Base-by-base conservation (phyloP, 2,113 vertebrate genomes). In the Microtus ochrogaster region DNA sequence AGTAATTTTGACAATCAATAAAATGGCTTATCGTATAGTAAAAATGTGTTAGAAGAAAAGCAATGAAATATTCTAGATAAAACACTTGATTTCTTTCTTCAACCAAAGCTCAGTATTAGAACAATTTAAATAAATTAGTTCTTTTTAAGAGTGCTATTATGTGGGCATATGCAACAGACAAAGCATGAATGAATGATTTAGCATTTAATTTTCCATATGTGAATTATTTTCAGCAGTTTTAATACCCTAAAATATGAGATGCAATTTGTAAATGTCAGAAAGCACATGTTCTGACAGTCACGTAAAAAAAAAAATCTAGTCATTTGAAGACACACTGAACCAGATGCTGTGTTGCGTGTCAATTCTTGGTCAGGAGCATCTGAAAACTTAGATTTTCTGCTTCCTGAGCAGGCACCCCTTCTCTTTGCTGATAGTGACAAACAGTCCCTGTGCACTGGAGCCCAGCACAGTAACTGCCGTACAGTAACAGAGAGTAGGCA, bases 171-270 rank as follows among this genome's bases (percentile, higher is more conserved):
- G 24, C 41, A 94, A 39, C 41, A 97, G 83, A 89, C 89, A 74
- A 41, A 74, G 3, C 58, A 33, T 92, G 30, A 72, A 7, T 82
- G 8, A 52, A 44, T 55, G 17, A n/a, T 77, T 90, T 74, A 76
- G 82, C 81, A 61, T 79, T 81, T 86, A 74, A 95, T 95, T 95
- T n/a, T 70, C 84, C 47, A 58, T 72, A 81, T 85, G 33, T 94
- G 41, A 89, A 86, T 93, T 93, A 88, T 89, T 97, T 95, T 49
- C 89, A 58, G 86, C 24, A 72, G 24, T 77, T 96, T 95, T 92
- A 58, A 78, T 91, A 39, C 36, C 81, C 41, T 10, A 88, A 82
- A 78, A 90, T 72, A 17, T 76, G 87, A n/a, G 72, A 81, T 66
- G 65, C 4, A 94, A 58, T 94, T 87, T 94, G 26, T 52, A 96